Base-by-base conservation (phyloP, 2,797 vertebrate genomes). In the Trachops cirrhosus region DNA sequence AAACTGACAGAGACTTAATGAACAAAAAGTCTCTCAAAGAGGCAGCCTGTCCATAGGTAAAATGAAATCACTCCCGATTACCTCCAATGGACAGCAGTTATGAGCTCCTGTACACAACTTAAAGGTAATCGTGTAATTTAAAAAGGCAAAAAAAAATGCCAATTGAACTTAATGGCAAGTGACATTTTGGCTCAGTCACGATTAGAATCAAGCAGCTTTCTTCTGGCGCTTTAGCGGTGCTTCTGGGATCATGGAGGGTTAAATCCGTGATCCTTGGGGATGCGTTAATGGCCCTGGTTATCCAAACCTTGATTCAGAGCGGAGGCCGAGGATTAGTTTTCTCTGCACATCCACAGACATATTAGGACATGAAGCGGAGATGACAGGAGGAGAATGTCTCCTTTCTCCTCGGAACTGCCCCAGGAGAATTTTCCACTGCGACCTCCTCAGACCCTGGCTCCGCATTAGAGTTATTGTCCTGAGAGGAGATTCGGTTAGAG, bases 381-480 rank as follows among this genome's bases (percentile, higher is more conserved):
- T 98, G 98, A 98, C 98, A 98, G 98, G 96, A 98, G 94, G 95
- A 97, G 97, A 98, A 97, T 98, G 98, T 98, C 98, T 98, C 97
- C 98, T 98, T 98, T 98, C 98, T 98, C 98, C 98, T 98, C 87
- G 8, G 98, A 98, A 98, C 97, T 83, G 98, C 97, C 98, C 98
- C 98, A 89, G 87, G 98, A 98, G 98, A 96, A 97, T 97, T 98
- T 98, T 97, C 98, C 93, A 94, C 96, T 10, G 95, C 90, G 98
- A 99, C 98, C 99, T 98, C 98, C 96, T 97, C 97, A 97, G 98
- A 98, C 98, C 98, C 98, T 94, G 97, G 96, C 98, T 98, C 97
- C 98, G 97, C 98, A 98, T 99, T 98, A 98, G 98, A 98, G 98
- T 98, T 99, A 99, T 99, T 99, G 98, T 98, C 98, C 98, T 98